Evolutionary conservation across 2,888 invertebrate species (phyloP), one percentile per base, ranked within the genome.

Genomic region (Lithophane socia): DNA sequence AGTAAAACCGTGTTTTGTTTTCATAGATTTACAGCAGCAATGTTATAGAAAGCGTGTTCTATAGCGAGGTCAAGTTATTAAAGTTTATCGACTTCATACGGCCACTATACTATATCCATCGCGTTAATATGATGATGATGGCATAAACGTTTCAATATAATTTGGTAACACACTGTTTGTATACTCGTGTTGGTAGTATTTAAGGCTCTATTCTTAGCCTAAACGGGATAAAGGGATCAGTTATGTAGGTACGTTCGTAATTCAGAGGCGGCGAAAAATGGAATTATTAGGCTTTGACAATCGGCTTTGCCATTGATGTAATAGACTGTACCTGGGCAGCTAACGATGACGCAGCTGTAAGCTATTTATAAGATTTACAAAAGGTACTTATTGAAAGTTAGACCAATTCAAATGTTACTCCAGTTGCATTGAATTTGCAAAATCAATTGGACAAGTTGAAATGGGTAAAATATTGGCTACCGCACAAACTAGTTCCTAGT

Each of bases 21-120:
- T 75, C 69, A 69, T 74, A 85, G 77, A 82, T 77, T 82, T 75
- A 79, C 37, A 75, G 66, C 71, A 66, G 80, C 83, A 78, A 76
- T 74, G 80, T 83, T 76, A 73, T 68, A 73, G 71, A 61, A 71
- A 73, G 67, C 75, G 67, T 85, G 74, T 73, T 74, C 61, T 67
- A 63, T 66, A 78, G 82, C 65, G 74, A 82, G 83, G 83, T 79
- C 73, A 75, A 82, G 72, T 82, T 84, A 75, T 83, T 84, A 85
- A 83, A 76, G 65, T 85, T 82, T 85, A 82, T 84, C 79, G 85
- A 79, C 82, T 69, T 24, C 66, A 58, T 67, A 65, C 73, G 60
- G 60, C 82, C 56, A 73, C 65, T 29, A 69, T 64, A 60, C 37
- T 69, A 56, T 82, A 84, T 54, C 42, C 72, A 76, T 73, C 60